phyloP scores from a whole-genome alignment of 2,888 invertebrate genomes.

The Sarcophaga subvicina region DNA sequence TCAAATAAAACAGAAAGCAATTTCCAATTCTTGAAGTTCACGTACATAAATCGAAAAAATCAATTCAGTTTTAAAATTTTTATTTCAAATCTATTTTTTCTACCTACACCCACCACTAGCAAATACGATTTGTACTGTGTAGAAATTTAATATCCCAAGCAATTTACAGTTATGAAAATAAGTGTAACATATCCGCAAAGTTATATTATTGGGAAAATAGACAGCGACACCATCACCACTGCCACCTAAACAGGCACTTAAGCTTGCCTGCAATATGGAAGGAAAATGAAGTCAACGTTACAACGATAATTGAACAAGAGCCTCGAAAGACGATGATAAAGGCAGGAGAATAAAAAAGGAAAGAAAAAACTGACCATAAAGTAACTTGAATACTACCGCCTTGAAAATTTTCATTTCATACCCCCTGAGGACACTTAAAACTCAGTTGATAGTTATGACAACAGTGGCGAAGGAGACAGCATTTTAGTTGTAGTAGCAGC shows the following conservation, averaged over 20 bases:
- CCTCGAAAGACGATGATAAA: background rate
- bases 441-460: constrained; percentile 68
- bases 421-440: constrained; percentile 80
- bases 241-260: background rate
- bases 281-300: constrained; percentile 75
- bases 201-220: constrained; percentile 51
- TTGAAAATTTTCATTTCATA: constrained; percentile 64
- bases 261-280: background rate
- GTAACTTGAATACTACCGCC: constrained; percentile 63
- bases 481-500: constrained; percentile 14
- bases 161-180: constrained; percentile 80
- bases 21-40: background rate
- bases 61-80: constrained; percentile 31
- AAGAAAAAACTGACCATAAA: constrained; percentile 32
- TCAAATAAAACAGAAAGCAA: background rate
- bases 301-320: constrained; percentile 73
- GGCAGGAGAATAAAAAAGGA: background rate
- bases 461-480: constrained; percentile 1
- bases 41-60: background rate
- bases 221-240: constrained; percentile 6
- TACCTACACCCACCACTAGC: constrained; percentile 27
- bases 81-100: background rate
- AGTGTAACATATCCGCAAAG: constrained; percentile 77
- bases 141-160: constrained; percentile 78
- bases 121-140: constrained; percentile 47